phyloP scores from a whole-genome alignment of 2,888 invertebrate species.

The Antheraea yamamai region DNA sequence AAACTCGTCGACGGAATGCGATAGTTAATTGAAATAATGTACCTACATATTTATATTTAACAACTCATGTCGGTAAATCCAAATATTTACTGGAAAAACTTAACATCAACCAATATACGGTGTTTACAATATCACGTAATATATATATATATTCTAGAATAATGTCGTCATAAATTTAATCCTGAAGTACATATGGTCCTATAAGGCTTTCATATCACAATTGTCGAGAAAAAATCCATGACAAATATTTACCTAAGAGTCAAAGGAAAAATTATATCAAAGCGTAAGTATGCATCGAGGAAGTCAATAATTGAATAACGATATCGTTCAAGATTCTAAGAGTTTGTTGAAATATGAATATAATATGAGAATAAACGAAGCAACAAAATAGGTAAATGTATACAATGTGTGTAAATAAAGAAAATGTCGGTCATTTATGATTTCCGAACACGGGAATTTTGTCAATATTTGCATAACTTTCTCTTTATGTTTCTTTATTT shows the following conservation, averaged over 20 bases:
- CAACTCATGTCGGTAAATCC: too few relatives aligned
- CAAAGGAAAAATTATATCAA: conserved; percentile 6
- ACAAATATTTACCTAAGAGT: background rate
- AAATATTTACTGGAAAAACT: too few relatives aligned
- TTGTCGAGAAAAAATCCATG: background rate
- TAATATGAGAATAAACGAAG: conserved; percentile 7
- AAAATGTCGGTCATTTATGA: conserved; percentile 10
- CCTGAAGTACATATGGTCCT: background rate
- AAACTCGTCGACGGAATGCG: too few relatives aligned
- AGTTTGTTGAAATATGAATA: conserved; percentile 8
- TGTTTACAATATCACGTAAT: background rate
- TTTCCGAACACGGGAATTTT: background rate
- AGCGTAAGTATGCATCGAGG: background rate
- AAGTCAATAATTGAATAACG: conserved; percentile 3
- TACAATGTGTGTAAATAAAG: conserved; percentile 2
- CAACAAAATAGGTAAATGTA: background rate
- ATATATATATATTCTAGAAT: background rate
- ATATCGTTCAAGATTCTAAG: background rate
- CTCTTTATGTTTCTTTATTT: background rate
- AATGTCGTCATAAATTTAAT: background rate
- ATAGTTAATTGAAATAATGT: too few relatives aligned
- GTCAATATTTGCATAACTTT: background rate
- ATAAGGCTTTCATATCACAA: background rate
- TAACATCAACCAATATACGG: too few relatives aligned
- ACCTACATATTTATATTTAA: too few relatives aligned